Conservation (phyloP, 2,797 vertebrate species). For the Channallabes apus region DNA sequence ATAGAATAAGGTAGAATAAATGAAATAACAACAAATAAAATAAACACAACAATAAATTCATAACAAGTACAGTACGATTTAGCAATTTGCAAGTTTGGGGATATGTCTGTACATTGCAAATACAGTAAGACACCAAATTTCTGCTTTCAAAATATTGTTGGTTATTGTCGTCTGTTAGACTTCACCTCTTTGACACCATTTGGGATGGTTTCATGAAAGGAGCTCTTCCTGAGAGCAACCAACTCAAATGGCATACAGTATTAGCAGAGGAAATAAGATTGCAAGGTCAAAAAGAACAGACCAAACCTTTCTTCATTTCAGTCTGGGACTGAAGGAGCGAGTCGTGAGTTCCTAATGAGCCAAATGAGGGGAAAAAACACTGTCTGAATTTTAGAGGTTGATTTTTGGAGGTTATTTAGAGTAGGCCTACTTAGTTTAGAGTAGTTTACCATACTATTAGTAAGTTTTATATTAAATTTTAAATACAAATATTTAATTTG, state of each 20-base stretch:
- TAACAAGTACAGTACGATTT: too few species aligned
- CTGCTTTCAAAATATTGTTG: not conserved
- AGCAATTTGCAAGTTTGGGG: not conserved
- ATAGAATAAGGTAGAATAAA: too few species aligned
- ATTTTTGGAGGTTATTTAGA: not conserved
- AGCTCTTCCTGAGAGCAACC: not conserved
- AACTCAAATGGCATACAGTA: slow-evolving; percentile 10
- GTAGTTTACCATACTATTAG: not conserved
- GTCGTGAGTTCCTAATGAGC: not conserved
- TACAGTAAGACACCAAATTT: not conserved
- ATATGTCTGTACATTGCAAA: not conserved
- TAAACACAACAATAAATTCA: too few species aligned
- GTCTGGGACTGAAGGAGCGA: not conserved
- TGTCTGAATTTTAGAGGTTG: not conserved
- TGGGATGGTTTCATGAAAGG: not conserved
- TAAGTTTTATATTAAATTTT: not conserved
- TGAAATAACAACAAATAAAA: too few species aligned
- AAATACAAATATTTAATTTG: too few species aligned
- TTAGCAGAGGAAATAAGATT: slow-evolving; percentile 58
- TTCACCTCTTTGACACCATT: not conserved
- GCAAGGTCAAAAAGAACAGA: not conserved
- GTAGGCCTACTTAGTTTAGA: too few species aligned
- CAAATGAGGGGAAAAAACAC: not conserved
- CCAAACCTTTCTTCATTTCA: not conserved
- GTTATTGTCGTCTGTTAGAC: not conserved